These are phyloP conservation scores for Thinocorus orbignyianus DNA, from an alignment of 2,113 vertebrate species.

Conservation along the genomic window DNA sequence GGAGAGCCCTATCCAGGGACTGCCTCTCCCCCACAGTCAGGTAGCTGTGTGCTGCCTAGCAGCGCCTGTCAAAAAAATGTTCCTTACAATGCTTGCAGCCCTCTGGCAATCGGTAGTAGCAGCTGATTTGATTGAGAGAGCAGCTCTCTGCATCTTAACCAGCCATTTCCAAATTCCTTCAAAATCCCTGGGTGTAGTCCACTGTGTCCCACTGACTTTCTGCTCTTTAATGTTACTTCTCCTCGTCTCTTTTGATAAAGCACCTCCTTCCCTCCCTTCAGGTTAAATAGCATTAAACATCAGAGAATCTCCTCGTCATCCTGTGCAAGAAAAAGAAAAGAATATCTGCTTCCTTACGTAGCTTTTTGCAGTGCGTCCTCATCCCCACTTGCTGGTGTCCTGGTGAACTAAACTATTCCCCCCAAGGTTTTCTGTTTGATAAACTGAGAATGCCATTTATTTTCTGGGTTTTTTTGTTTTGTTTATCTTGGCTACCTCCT, in stretches of 20 bases:
- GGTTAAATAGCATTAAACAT: neutral
- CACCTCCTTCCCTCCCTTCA: neutral
- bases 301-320: neutral
- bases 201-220: neutral
- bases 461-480: conserved; percentile 1
- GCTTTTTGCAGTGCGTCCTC: neutral
- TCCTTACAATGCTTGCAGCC: neutral
- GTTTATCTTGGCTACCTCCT: neutral
- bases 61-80: neutral
- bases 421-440: neutral
- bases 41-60: neutral
- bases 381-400: neutral
- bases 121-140: neutral
- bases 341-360: neutral
- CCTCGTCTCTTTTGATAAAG: neutral
- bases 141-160: neutral
- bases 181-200: neutral
- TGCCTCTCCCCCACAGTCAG: neutral
- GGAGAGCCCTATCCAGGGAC: neutral
- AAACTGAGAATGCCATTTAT: neutral
- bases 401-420: neutral
- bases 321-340: neutral
- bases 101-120: neutral
- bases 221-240: neutral
- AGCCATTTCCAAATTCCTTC: neutral